phyloP scores from a whole-genome alignment of 2,888 invertebrate genomes.

The Hedya salicella region DNA sequence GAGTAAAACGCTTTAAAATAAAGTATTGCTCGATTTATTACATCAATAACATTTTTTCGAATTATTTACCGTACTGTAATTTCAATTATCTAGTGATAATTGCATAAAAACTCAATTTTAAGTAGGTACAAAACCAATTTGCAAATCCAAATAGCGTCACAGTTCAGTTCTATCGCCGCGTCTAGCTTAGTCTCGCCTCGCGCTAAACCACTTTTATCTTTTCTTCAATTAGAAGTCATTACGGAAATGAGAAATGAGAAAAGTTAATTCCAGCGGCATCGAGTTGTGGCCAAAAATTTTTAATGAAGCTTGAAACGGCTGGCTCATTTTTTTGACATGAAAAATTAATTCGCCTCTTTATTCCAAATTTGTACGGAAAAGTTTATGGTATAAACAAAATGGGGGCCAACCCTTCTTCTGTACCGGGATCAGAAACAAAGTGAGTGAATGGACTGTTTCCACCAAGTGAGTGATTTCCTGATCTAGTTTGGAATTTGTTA shows the following conservation, averaged over 20 bases:
- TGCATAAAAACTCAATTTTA: constrained; percentile 7
- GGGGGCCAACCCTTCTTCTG: constrained; percentile 11
- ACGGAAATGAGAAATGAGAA: constrained; percentile 78
- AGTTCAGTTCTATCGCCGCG: constrained; percentile 28
- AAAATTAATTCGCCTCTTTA: constrained; percentile 64
- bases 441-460: neutral
- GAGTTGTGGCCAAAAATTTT: constrained; percentile 67
- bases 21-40: no score
- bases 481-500: neutral
- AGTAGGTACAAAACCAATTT: constrained; percentile 28
- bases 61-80: no score
- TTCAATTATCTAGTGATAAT: no score
- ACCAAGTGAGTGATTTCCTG: neutral
- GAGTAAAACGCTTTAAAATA: neutral
- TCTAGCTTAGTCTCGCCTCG: constrained; percentile 34
- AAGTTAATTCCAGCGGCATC: constrained; percentile 71
- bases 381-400: constrained; percentile 48
- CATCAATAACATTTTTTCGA: no score
- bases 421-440: constrained; percentile 14
- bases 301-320: constrained; percentile 71
- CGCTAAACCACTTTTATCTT: constrained; percentile 54
- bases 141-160: constrained; percentile 15
- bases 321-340: constrained; percentile 62
- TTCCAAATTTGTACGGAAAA: constrained; percentile 56
- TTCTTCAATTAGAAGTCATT: constrained; percentile 73